These are phyloP conservation scores for Leptoclinus maculatus DNA, from an alignment of 2,797 vertebrate genomes.

Conservation along the genomic window DNA sequence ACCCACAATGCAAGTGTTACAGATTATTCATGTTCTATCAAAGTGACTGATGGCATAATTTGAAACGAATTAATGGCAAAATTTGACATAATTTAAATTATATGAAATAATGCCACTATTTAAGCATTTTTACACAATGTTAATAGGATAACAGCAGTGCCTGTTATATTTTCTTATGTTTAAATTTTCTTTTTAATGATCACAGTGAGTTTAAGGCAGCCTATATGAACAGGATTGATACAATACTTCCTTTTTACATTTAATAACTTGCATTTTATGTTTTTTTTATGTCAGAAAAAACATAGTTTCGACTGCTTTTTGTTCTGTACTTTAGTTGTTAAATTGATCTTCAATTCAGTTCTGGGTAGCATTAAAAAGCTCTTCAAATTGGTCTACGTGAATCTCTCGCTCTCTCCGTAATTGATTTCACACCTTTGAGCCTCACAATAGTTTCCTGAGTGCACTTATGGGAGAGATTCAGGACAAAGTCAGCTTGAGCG, in stretches of 20 bases:
- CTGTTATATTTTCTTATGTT: background rate
- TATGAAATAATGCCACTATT: background rate
- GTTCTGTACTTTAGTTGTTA: constrained; percentile 24
- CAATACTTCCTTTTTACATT: background rate
- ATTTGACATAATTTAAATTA: constrained; percentile 1
- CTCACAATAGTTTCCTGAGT: constrained; percentile 60
- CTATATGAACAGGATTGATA: background rate
- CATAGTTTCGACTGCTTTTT: background rate
- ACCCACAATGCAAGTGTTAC: background rate
- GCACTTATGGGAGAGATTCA: constrained; percentile 66
- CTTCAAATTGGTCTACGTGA: constrained; percentile 36
- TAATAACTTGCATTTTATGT: too few species aligned
- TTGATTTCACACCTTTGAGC: constrained; percentile 68
- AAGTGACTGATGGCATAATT: background rate
- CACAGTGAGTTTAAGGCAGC: background rate
- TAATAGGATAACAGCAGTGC: background rate
- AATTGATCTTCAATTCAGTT: constrained; percentile 41
- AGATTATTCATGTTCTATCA: background rate
- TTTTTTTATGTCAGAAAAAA: background rate
- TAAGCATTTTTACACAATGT: background rate
- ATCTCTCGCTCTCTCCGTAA: constrained; percentile 46
- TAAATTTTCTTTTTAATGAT: background rate
- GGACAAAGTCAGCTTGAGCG: constrained; percentile 61
- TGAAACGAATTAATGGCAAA: background rate
- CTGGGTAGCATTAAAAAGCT: constrained; percentile 39